A percentile compares a stretch with the other conserved stretches of the same genome.
Evolutionary conservation across 2,888 invertebrate genomes (phyloP).

Genomic region (Drosophila borborema): DNA sequence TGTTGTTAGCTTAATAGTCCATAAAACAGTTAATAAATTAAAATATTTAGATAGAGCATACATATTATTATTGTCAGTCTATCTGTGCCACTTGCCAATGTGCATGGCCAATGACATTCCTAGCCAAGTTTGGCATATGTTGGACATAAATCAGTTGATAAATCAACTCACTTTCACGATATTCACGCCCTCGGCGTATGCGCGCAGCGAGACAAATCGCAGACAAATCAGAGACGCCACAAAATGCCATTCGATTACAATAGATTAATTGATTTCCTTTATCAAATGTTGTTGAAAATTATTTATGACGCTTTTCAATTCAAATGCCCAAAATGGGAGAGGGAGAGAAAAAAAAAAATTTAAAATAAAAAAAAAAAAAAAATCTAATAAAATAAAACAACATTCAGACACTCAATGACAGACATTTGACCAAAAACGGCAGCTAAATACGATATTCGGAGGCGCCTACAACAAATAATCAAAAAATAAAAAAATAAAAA

Average conservation of each 20-base stretch:
- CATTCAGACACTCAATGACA: constrained; percentile 51
- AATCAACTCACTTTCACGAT: constrained; percentile 37
- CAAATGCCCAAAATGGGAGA: constrained; percentile 14
- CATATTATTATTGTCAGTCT: no score
- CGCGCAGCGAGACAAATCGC: constrained; percentile 8
- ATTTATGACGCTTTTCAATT: constrained; percentile 72
- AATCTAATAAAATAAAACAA: not conserved
- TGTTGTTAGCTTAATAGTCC: not conserved
- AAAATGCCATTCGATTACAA: constrained; percentile 51
- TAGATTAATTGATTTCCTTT: constrained; percentile 68
- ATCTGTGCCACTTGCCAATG: constrained; percentile 14
- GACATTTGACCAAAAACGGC: constrained; percentile 69
- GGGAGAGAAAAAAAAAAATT: not conserved
- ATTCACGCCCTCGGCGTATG: constrained; percentile 15
- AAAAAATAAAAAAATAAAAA: not conserved
- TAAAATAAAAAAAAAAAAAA: not conserved
- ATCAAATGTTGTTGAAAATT: constrained; percentile 46
- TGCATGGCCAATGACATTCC: constrained; percentile 13
- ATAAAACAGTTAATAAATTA: constrained; percentile 8
- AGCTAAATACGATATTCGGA: constrained; percentile 41
- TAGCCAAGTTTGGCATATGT: constrained; percentile 14
- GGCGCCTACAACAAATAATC: constrained; percentile 49
- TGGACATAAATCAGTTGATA: constrained; percentile 26
- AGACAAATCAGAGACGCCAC: constrained; percentile 21
- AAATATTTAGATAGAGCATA: not conserved